Evolutionary conservation across 2,113 vertebrate species (phyloP).

Genomic region (Paraplagusia blochii): DNA sequence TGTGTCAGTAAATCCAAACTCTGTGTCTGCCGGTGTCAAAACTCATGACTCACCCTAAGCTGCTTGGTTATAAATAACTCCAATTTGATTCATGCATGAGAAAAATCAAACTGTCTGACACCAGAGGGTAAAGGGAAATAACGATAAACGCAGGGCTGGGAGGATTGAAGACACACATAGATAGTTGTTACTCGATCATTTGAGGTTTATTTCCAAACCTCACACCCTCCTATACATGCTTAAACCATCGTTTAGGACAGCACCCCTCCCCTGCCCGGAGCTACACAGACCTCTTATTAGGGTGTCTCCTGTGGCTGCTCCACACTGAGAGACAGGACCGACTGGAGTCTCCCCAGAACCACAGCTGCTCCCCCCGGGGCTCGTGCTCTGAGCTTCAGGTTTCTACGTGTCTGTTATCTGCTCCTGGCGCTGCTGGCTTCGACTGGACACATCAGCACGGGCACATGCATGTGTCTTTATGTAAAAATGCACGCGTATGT

Average conservation of each 20-base stretch:
- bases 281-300: conserved; percentile 57
- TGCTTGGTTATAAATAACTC: conserved; percentile 40
- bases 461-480: conserved; percentile 8
- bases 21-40: conserved; percentile 31
- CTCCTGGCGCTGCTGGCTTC: conserved; percentile 70
- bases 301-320: conserved; percentile 56
- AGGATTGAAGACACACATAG: conserved; percentile 18
- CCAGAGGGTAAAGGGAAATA: neutral
- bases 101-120: conserved; percentile 34
- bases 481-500: conserved; percentile 2
- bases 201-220: conserved; percentile 30
- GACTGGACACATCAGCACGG: conserved; percentile 12
- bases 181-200: conserved; percentile 36
- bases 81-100: conserved; percentile 41
- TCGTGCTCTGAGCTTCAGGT: conserved; percentile 62
- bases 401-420: conserved; percentile 74
- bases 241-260: conserved; percentile 28
- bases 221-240: conserved; percentile 8
- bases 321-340: conserved; percentile 48
- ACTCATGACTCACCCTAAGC: conserved; percentile 49
- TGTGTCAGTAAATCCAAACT: conserved; percentile 49
- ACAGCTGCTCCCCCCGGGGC: conserved; percentile 67
- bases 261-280: neutral
- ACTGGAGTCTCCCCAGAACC: conserved; percentile 71
- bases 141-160: neutral